These are phyloP conservation scores for Hipposideros armiger DNA, from an alignment of 2,113 vertebrate species.

Conservation along the genomic window DNA sequence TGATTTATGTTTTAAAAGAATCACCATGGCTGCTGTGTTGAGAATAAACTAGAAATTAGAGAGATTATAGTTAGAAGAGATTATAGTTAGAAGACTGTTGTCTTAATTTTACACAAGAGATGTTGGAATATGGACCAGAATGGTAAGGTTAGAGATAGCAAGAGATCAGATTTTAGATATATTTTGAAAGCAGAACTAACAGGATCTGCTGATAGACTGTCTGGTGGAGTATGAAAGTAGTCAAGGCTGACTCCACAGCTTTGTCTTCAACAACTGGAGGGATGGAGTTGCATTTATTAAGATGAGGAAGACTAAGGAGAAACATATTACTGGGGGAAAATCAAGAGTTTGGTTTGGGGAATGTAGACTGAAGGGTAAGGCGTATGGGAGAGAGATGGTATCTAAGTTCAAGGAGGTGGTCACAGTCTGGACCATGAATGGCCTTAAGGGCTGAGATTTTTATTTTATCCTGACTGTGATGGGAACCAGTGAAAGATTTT, in stretches of 20 bases:
- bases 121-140: not conserved
- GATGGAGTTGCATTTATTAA: not conserved
- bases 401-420: not conserved
- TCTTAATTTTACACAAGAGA: not conserved
- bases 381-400: not conserved
- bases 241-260: not conserved
- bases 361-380: not conserved
- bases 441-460: not conserved
- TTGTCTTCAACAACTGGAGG: not conserved
- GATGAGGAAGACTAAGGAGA: not conserved
- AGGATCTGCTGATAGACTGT: not conserved
- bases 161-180: not conserved
- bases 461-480: constrained; percentile 20
- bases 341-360: not conserved
- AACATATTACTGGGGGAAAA: not conserved
- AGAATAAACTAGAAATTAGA: not conserved
- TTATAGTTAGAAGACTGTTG: not conserved
- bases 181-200: constrained; percentile 26
- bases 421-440: not conserved
- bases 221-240: not conserved
- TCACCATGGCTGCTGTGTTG: not conserved
- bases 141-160: not conserved
- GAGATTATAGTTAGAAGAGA: constrained; percentile 10
- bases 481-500: not conserved
- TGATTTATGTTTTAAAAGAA: not conserved